A percentile compares a stretch with the other conserved stretches of the same genome.
phyloP scores from a whole-genome alignment of 2,797 vertebrate species.

The Cirrhinus mrigala region DNA sequence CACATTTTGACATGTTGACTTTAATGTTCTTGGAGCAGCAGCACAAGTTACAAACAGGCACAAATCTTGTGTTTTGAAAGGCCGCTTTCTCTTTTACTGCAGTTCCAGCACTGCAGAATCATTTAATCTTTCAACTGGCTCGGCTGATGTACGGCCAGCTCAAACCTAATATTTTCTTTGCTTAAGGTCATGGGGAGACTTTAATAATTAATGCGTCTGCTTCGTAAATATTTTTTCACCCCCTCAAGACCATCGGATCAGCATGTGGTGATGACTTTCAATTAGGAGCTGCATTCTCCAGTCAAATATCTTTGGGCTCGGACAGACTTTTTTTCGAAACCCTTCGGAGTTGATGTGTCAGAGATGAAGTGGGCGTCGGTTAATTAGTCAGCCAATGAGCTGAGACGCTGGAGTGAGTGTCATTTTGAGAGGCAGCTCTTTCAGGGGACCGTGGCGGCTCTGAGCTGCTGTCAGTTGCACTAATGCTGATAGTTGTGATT shows the following conservation, averaged over 20 bases:
- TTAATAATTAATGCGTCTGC: slow-evolving; percentile 20
- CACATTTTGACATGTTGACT: background rate
- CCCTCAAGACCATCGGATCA: background rate
- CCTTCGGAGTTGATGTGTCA: slow-evolving; percentile 64
- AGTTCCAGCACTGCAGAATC: background rate
- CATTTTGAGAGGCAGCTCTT: slow-evolving; percentile 11
- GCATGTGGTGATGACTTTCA: slow-evolving; percentile 7
- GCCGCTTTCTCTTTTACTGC: background rate
- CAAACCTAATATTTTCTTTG: slow-evolving; percentile 19
- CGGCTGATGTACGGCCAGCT: background rate
- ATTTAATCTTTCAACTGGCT: slow-evolving; percentile 1
- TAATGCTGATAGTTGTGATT: slow-evolving; percentile 66
- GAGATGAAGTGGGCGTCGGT: slow-evolving; percentile 68
- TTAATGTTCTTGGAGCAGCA: background rate
- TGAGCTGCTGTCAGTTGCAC: slow-evolving; percentile 57
- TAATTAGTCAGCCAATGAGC: slow-evolving; percentile 68
- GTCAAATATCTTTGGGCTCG: slow-evolving; percentile 7
- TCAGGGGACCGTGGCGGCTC: slow-evolving; percentile 50
- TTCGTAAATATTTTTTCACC: slow-evolving; percentile 32
- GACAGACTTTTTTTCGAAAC: slow-evolving; percentile 32
- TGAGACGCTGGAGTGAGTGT: slow-evolving; percentile 34
- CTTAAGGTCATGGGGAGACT: slow-evolving; percentile 16
- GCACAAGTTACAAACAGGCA: background rate
- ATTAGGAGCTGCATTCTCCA: background rate
- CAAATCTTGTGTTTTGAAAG: background rate